phyloP scores from a whole-genome alignment of 37 sponge, comb jelly and placozoan genomes.

The Trichoplax adhaerens region DNA sequence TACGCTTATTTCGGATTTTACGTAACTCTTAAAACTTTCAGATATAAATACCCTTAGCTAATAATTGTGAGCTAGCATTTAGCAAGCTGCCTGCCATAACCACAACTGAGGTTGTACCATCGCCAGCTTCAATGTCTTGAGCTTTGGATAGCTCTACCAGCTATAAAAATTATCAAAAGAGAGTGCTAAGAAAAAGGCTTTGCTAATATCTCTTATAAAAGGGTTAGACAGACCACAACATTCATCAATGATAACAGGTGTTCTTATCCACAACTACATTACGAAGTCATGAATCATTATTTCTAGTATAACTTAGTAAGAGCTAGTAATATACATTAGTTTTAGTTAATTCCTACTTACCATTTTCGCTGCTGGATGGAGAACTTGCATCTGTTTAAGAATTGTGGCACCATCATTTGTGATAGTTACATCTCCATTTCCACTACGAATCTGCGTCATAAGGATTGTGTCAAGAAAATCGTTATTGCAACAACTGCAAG shows the following conservation, averaged over 20 bases:
- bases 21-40: no score
- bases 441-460: conserved; percentile 78
- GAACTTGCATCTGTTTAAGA: conserved; percentile 94
- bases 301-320: no score
- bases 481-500: no score
- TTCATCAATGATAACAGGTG: no score
- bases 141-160: conserved; percentile 98
- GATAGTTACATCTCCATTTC: conserved; percentile 87
- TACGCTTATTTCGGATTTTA: no score
- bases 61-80: conserved; percentile 61
- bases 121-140: conserved; percentile 98
- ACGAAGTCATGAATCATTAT: no score
- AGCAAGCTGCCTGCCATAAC: conserved; percentile 87
- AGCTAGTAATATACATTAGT: no score
- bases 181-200: no score
- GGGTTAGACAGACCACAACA: no score
- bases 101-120: conserved; percentile 96
- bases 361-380: conserved; percentile 97
- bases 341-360: conserved; percentile 25
- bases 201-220: no score
- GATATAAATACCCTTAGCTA: conserved; percentile 61
- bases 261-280: no score
- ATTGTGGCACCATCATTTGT: conserved; percentile 99
- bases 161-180: conserved; percentile 15
- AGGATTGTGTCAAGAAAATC: no score